A percentile compares a stretch with the other conserved stretches of the same genome.
Conservation (phyloP, 92 coral and sea anemone species). For the Zoanthus sansibaricus region DNA sequence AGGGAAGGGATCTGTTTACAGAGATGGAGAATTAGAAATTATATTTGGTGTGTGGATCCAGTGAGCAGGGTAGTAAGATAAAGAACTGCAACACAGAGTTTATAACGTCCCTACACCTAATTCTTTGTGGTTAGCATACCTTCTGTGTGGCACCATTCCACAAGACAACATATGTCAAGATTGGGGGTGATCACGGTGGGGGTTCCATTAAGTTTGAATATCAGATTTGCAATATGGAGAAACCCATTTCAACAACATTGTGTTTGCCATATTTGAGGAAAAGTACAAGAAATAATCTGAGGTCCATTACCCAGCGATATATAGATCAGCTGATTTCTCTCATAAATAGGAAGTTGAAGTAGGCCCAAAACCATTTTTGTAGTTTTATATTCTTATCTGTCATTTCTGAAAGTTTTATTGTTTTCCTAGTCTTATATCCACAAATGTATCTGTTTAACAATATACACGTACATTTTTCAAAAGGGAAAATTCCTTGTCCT, state of each 20-base stretch:
- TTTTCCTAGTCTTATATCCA: background rate
- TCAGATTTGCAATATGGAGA: slow-evolving; percentile 1
- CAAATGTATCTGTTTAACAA: background rate
- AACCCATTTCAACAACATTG: background rate
- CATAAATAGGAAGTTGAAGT: background rate
- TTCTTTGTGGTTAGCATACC: slow-evolving; percentile 51
- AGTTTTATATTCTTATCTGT: background rate
- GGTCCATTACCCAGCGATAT: background rate
- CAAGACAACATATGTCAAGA: slow-evolving; percentile 5
- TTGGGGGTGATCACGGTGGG: slow-evolving; percentile 9
- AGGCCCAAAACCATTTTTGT: background rate
- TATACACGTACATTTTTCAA: background rate
- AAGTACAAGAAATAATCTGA: background rate
- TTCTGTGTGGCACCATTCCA: background rate
- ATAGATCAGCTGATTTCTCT: background rate
- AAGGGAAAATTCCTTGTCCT: slow-evolving; percentile 26
- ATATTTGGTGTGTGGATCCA: slow-evolving; percentile 68
- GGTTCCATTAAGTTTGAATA: background rate
- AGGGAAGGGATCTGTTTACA: slow-evolving; percentile 60
- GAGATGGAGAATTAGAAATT: slow-evolving; percentile 63
- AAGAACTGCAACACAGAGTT: slow-evolving; percentile 58
- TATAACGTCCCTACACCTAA: slow-evolving; percentile 72
- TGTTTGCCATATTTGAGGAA: background rate
- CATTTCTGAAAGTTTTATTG: background rate
- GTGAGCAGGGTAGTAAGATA: slow-evolving; percentile 62